A percentile compares a stretch with the other conserved stretches of the same genome.
Conservation (phyloP, 2,113 vertebrate species). For the Chrysemys picta region DNA sequence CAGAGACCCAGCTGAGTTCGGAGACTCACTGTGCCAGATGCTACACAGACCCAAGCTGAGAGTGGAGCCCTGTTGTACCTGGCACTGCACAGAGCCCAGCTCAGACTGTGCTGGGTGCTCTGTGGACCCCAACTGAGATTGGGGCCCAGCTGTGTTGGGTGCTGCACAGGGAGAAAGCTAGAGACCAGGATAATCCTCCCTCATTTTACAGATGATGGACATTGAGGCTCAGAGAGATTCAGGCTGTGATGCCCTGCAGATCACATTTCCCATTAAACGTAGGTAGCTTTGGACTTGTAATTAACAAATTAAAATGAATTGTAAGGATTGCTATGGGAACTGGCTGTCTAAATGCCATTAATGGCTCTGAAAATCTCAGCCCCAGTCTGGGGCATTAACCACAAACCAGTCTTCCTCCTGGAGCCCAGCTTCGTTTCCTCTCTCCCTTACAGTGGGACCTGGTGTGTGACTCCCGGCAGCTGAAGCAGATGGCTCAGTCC, state of each 20-base stretch:
- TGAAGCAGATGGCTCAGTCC: constrained; percentile 80
- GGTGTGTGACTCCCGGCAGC: constrained; percentile 67
- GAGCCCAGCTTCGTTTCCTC: not conserved
- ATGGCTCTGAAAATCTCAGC: not conserved
- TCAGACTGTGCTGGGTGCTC: not conserved
- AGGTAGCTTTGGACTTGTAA: not conserved
- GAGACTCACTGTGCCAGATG: not conserved
- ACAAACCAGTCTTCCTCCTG: not conserved
- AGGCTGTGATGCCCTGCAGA: not conserved
- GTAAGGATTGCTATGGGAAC: not conserved
- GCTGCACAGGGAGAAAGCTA: not conserved
- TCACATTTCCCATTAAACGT: not conserved
- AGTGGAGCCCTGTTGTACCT: not conserved
- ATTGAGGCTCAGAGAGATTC: not conserved
- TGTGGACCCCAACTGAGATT: not conserved
- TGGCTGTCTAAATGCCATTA: not conserved
- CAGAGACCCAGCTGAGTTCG: not conserved
- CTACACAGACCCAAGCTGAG: not conserved
- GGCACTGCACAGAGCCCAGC: not conserved
- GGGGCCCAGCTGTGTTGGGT: not conserved
- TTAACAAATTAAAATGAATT: not conserved
- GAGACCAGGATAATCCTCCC: not conserved
- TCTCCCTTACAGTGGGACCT: constrained; percentile 71
- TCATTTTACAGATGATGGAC: not conserved
- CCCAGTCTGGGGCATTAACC: not conserved